Base-by-base conservation (phyloP, 2,797 vertebrate species). In the Sebastes matsubarae region DNA sequence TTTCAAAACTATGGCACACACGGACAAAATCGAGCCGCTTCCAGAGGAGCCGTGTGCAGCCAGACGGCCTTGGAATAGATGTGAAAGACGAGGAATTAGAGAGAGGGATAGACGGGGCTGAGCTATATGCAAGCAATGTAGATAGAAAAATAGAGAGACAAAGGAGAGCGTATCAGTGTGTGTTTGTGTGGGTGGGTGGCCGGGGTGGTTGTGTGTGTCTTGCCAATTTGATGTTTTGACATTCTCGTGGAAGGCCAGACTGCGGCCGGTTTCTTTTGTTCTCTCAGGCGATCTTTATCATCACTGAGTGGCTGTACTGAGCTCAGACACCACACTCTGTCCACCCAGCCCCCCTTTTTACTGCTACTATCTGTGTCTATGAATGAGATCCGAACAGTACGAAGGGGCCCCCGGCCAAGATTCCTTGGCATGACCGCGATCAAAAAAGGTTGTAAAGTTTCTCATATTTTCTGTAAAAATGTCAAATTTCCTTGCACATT, bases 201-300 rank as follows among this genome's bases (percentile, higher is more conserved):
- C 42, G 7, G 68, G 20, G 65, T 63, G 76, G 71, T 72, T 75
- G 67, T 82, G 68, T 76, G 77, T 73, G 69, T 76, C 80, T 89
- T 81, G 70, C 89, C 81, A 86, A 59, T 79, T 83, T 88, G 75
- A 89, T 90, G 87, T 90, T 90, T 90, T 90, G 82, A 93, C 87
- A 92, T 89, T 91, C 79, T 87, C 64, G 5, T 84, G 72, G 81
- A 80, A 80, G 73, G 57, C 83, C 87, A 88, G 77, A 81, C 79
- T 25, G 12, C 73, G 64, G 73, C 71, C 80, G 72, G 38, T 77
- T 89, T 89, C 66, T 81, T 89, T 90, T 92, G 85, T 89, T 92
- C 85, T 92, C 72, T 58, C 72, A 70, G 72, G 82, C 79, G 72
- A 89, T 88, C 82, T 84, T 93, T 86, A 89, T 93, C 89, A 75